phyloP scores from a whole-genome alignment of 2,113 vertebrate genomes.

The Aspiorhynchus laticeps region DNA sequence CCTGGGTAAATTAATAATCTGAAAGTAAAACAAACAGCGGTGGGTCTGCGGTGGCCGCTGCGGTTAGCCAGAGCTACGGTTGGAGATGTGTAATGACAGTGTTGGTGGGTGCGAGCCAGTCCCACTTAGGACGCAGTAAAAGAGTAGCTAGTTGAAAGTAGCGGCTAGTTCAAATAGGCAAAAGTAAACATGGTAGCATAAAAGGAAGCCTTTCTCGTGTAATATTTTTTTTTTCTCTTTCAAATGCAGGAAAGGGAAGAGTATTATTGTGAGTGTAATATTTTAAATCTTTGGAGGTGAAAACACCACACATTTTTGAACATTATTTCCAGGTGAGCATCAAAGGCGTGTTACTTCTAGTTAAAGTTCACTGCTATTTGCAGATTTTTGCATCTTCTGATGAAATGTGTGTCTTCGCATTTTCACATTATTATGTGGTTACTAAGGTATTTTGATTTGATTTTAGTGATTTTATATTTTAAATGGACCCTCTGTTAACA shows the following conservation, averaged over 20 bases:
- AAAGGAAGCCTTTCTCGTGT: constrained; percentile 15
- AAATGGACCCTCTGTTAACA: background rate
- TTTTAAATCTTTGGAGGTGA: background rate
- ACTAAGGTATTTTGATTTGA: background rate
- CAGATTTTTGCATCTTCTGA: no score
- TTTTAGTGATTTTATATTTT: background rate
- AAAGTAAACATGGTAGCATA: constrained; percentile 37
- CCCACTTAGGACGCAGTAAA: constrained; percentile 24
- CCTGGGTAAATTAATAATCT: constrained; percentile 76
- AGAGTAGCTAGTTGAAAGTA: constrained; percentile 26
- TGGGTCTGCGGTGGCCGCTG: constrained; percentile 51
- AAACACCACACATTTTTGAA: background rate
- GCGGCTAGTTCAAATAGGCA: constrained; percentile 2
- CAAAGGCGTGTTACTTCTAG: background rate
- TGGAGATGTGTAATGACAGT: constrained; percentile 46
- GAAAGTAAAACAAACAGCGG: constrained; percentile 73
- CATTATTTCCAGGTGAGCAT: background rate
- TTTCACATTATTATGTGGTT: background rate
- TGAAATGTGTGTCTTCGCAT: no score
- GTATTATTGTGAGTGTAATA: background rate
- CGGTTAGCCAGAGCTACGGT: constrained; percentile 45
- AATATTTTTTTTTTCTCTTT: background rate
- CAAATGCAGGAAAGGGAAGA: background rate
- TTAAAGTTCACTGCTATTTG: no score
- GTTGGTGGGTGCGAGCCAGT: constrained; percentile 31